Evolutionary conservation across 1,140 invertebrate species (phyloP), one percentile per base, ranked within the genome.

Genomic region (Piezodorus guildinii): DNA sequence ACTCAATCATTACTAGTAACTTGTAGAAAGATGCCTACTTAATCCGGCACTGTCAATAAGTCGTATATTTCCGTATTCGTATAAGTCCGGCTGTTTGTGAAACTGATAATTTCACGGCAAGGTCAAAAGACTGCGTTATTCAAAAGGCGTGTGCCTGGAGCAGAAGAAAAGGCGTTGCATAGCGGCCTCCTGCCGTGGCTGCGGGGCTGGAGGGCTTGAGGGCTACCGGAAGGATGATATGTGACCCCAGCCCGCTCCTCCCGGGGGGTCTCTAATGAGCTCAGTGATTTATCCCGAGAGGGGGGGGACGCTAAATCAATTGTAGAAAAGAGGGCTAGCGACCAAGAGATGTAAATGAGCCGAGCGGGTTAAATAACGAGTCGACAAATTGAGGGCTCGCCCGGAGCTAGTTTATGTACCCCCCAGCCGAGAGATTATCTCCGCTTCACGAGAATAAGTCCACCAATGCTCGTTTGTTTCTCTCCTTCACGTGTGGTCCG

Each of bases 291-390:
- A 49, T 21, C n/a, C 46, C 46, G 12, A 6, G n/a, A 5, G n/a
- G 6, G 17, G n/a, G 8, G n/a, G n/a, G 17, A 17, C 46, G 46
- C 46, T 49, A 49, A 49, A 49, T 49, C 46, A 49, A 49, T 49
- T 49, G n/a, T 49, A 17, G 10, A 19, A 49, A 17, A 17, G 5
- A 21, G 34, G 34, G 34, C 34, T 3, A 17, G 46, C n/a, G 46
- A 49, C 46, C 46, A 49, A 49, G 10, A 49, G 10, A 49, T 49
- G 46, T 49, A 49, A 49, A 49, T 49, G 46, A 49, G 46, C 46
- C 46, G 6, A 49, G 46, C 46, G n/a, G 21, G 46, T 49, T 49
- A 49, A 49, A 49, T 49, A 49, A 49, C 46, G 46, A 49, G 46
- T 49, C 5, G 46, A 49, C 46, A 49, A 49, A 49, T 49, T 49